These are phyloP conservation scores for Drosophila parabipectinata DNA, from an alignment of 1,140 invertebrate genomes.

Conservation along the genomic window DNA sequence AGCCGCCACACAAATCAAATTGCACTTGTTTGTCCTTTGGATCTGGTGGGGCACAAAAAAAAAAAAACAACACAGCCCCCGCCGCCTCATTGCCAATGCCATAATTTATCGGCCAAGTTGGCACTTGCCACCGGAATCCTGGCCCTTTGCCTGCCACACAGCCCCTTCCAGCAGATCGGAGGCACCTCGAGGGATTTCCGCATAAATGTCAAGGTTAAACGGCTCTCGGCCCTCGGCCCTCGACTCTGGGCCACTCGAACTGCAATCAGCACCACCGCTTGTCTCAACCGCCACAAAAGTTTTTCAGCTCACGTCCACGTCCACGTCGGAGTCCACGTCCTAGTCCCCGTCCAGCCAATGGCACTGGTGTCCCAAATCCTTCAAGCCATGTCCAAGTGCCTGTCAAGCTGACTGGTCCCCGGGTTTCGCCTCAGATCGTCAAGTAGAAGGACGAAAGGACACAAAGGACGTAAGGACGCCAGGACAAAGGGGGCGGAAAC, in stretches of 20 bases:
- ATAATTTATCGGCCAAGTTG: conserved; percentile 56
- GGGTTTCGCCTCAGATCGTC: conserved; percentile 6
- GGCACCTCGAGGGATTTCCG: conserved; percentile 24
- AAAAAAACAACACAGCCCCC: neutral
- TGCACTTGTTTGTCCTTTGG: conserved; percentile 51
- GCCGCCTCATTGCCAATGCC: conserved; percentile 35
- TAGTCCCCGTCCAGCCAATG: neutral
- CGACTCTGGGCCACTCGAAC: conserved; percentile 30
- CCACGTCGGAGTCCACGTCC: conserved; percentile 4
- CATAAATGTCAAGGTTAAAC: conserved; percentile 67
- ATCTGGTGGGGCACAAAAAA: neutral
- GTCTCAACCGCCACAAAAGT: conserved; percentile 37
- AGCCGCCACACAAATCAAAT: conserved; percentile 68
- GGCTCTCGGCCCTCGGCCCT: conserved; percentile 10
- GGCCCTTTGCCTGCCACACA: neutral
- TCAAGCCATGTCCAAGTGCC: conserved; percentile 29
- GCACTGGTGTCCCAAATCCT: conserved; percentile 33
- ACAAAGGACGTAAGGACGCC: neutral
- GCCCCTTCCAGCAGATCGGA: conserved; percentile 11
- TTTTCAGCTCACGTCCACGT: conserved; percentile 29
- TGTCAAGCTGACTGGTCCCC: conserved; percentile 20
- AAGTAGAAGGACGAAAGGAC: neutral
- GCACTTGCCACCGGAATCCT: conserved; percentile 33
- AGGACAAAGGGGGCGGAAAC: conserved; percentile 1
- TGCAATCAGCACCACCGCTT: conserved; percentile 51